Conservation (phyloP, 2,797 vertebrate genomes). For the Otolemur crassicaudatus region DNA sequence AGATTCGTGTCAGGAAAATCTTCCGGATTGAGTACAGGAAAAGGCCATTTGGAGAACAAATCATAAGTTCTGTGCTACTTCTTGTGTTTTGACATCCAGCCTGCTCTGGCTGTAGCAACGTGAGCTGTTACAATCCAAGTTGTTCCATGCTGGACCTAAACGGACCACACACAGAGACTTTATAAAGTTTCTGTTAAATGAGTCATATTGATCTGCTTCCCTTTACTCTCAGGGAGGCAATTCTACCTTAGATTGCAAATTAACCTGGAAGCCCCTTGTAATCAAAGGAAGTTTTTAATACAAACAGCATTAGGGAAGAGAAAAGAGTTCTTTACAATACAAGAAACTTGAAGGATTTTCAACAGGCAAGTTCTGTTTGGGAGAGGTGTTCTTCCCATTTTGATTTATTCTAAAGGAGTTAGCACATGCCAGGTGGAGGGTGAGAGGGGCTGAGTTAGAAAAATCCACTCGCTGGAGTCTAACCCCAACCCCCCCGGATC, state of each 20-base stretch:
- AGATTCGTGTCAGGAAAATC: neutral
- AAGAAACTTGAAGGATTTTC: neutral
- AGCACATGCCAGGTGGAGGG: neutral
- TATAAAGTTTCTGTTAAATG: neutral
- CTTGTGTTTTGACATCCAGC: neutral
- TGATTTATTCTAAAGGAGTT: neutral
- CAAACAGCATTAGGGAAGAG: neutral
- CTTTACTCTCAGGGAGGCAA: neutral
- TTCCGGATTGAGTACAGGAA: neutral
- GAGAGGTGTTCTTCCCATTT: neutral
- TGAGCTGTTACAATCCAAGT: no score
- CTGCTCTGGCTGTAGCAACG: no score
- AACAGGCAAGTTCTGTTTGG: neutral
- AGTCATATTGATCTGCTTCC: no score
- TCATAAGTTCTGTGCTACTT: neutral
- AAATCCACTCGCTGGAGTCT: neutral
- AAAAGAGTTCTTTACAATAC: neutral
- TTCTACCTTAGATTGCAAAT: neutral
- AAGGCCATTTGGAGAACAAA: neutral
- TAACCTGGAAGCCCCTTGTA: neutral
- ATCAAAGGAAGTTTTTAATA: neutral
- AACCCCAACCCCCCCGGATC: neutral
- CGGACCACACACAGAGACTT: neutral
- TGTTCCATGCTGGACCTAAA: accelerated
- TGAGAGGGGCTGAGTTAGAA: neutral